These are phyloP conservation scores for Orchestia grillus DNA, from an alignment of 1,140 invertebrate genomes.

Conservation along the genomic window DNA sequence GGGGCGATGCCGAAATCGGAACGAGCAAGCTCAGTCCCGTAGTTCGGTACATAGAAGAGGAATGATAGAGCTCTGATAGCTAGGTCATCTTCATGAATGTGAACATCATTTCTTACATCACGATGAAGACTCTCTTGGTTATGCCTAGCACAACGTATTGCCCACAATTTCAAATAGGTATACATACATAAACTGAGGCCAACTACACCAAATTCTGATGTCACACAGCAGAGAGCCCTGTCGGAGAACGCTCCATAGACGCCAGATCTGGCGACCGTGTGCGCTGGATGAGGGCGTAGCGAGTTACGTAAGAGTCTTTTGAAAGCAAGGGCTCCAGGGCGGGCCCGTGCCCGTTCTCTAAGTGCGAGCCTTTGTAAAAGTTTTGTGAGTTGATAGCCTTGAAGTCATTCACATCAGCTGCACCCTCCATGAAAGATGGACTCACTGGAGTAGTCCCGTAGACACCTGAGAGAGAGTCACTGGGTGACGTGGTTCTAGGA, in stretches of 20 bases:
- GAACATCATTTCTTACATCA: not conserved
- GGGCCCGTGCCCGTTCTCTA: conserved; percentile 65
- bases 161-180: not conserved
- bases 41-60: not conserved
- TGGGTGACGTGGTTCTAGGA: conserved; percentile 24
- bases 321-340: conserved; percentile 62
- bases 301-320: conserved; percentile 62
- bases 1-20: not conserved
- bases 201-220: not conserved
- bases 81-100: not conserved
- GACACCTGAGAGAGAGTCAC: conserved; percentile 30
- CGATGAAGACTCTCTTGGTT: not conserved
- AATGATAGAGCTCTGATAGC: not conserved
- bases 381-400: conserved; percentile 43
- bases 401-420: conserved; percentile 26
- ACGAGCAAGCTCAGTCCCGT: not conserved
- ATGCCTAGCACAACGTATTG: not conserved
- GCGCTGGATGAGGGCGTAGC: conserved; percentile 63
- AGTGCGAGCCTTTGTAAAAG: conserved; percentile 60
- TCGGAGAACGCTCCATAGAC: conserved; percentile 1
- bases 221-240: not conserved
- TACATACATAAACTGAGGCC: not conserved
- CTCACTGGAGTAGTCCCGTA: conserved; percentile 29
- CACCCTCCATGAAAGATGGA: conserved; percentile 25
- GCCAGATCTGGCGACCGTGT: conserved; percentile 53